phyloP scores from a whole-genome alignment of 2,888 invertebrate species.

The Polydesmus complanatus region DNA sequence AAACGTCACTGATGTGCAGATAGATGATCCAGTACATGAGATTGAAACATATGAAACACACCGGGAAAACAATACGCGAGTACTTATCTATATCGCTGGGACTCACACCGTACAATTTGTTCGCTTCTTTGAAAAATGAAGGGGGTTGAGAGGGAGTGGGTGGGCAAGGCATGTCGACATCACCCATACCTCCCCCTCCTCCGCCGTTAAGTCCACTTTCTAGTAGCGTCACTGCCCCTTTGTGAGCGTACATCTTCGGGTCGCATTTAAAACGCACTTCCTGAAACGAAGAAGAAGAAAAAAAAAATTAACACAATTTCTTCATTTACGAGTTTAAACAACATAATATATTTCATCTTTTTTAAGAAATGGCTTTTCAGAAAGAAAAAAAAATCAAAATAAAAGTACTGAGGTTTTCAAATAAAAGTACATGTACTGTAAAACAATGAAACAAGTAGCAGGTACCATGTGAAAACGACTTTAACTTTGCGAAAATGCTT shows the following conservation, averaged over 20 bases:
- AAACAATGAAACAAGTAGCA: too few relatives aligned
- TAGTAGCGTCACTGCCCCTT: slow-evolving; percentile 59
- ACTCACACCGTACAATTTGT: slow-evolving; percentile 76
- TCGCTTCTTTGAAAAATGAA: slow-evolving; percentile 62
- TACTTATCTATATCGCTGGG: slow-evolving; percentile 99
- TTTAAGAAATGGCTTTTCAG: too few relatives aligned
- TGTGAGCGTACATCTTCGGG: slow-evolving; percentile 73
- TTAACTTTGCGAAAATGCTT: too few relatives aligned
- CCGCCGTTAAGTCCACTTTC: slow-evolving; percentile 5
- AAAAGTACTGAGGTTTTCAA: too few relatives aligned
- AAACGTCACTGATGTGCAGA: slow-evolving; percentile 88
- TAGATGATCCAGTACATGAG: slow-evolving; percentile 97
- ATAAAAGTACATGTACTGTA: too few relatives aligned
- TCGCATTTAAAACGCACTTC: slow-evolving; percentile 92
- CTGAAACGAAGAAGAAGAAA: slow-evolving; percentile 40
- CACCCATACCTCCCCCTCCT: neutral
- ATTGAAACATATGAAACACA: slow-evolving; percentile 97
- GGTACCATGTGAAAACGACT: too few relatives aligned
- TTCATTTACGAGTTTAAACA: too few relatives aligned
- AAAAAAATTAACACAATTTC: neutral
- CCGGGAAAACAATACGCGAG: slow-evolving; percentile 93
- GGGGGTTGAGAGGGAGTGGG: neutral
- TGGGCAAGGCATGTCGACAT: neutral
- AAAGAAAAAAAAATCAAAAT: too few relatives aligned
- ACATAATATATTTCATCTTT: too few relatives aligned